Percentiles rank a stretch among this genome's conserved stretches.
phyloP scores from a whole-genome alignment of 2,888 invertebrate genomes.

The Andrena marginata region DNA sequence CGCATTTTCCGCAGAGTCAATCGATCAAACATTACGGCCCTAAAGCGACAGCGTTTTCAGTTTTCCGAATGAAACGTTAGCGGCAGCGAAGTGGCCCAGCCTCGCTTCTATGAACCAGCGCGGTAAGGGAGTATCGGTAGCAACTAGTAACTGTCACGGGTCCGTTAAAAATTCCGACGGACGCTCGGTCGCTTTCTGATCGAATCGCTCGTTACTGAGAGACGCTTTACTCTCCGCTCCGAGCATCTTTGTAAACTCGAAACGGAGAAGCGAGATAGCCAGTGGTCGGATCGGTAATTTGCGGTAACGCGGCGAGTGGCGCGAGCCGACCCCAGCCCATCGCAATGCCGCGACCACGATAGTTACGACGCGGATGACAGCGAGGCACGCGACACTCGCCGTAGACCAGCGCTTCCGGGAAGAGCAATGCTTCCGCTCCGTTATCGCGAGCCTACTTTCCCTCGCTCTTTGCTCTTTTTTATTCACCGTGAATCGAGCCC shows the following conservation, averaged over 20 bases:
- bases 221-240: too few species aligned
- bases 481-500: conserved; percentile 1
- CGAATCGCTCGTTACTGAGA: not conserved
- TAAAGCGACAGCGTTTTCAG: conserved; percentile 33
- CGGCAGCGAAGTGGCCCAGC: too few species aligned
- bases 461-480: too few species aligned
- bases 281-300: not conserved
- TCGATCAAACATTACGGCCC: conserved; percentile 40
- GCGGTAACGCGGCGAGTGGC: conserved; percentile 3
- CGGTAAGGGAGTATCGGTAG: too few species aligned
- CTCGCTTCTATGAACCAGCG: too few species aligned
- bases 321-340: conserved; percentile 9
- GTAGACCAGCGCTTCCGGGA: conserved; percentile 10
- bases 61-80: conserved; percentile 1
- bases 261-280: not conserved
- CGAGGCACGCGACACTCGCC: conserved; percentile 34
- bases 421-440: conserved; percentile 5
- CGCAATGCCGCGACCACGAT: conserved; percentile 17
- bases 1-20: conserved; percentile 40
- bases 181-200: not conserved
- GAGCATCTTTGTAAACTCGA: not conserved
- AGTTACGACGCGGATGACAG: conserved; percentile 26
- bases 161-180: not conserved
- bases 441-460: too few species aligned
- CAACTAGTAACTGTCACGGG: not conserved